Base-by-base conservation (phyloP, 2,888 invertebrate genomes). In the Oscheius myriophilus region DNA sequence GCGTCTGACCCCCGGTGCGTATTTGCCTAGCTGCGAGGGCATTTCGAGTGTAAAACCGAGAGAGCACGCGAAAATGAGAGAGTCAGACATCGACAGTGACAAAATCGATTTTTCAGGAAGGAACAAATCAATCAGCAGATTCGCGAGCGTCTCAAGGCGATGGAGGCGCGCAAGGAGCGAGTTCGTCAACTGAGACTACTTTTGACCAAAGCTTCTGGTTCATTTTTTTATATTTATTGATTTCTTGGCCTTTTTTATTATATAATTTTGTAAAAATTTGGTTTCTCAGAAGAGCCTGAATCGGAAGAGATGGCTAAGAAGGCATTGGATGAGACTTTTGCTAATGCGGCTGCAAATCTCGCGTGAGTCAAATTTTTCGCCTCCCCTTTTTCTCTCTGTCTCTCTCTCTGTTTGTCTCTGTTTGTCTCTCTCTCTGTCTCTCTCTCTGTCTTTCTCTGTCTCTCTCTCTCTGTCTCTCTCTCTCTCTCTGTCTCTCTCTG, bases 71-170 rank as follows among this genome's bases (percentile, higher is more conserved):
- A 18, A 18, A 33, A 33, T 33, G 3, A 33, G 33, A 33, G 33
- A 33, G 9, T 6, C 33, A 33, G 33, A 33, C n/a, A 65, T 65
- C 45, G 45, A 61, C 49, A 33, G 25, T n/a, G 21, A 26, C 33
- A 33, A 33, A 33, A 33, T 33, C 33, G 33, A 33, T 42, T 45
- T 70, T 76, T 33, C 68, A 81, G 81, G 57, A 75, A 76, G 65
- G 80, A 81, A 46, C 71, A 77, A 65, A 71, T 81, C 14, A 77
- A 75, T 64, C 51, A 69, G 33, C 57, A 71, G 68, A 82, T 82
- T 54, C 76, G 80, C 42, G 80, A 82, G 70, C 76, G 78, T 9
- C 72, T 82, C 63, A 78, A 80, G 43, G 78, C 81, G 51, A 75
- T 82, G 71, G 79, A 78, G 51, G 79, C 79, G 25, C 54, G 82